A percentile compares a stretch with the other conserved stretches of the same genome.
phyloP scores from a whole-genome alignment of 2,888 invertebrate species.

The Tetragonisca angustula region DNA sequence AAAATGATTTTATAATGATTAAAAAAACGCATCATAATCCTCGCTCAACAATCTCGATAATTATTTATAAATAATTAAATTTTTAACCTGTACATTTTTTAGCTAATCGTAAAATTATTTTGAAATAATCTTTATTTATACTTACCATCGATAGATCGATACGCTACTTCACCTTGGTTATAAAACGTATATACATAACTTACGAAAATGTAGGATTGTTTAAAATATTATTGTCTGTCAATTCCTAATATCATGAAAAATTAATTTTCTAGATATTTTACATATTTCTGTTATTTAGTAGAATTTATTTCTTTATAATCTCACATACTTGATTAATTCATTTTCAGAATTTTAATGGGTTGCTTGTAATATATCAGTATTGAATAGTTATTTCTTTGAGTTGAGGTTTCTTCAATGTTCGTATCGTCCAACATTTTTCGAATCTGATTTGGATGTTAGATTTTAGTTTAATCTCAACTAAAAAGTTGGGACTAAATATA shows the following conservation, averaged over 20 bases:
- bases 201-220: too few species aligned
- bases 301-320: neutral
- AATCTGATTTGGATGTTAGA: neutral
- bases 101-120: neutral
- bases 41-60: too few species aligned
- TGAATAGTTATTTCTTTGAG: neutral
- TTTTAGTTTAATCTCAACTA: neutral
- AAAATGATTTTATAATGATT: neutral
- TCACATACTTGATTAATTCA: neutral
- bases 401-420: neutral
- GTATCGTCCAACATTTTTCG: neutral
- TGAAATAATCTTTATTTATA: constrained; percentile 12
- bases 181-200: too few species aligned
- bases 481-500: neutral
- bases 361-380: neutral
- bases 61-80: neutral
- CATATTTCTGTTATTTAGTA: neutral
- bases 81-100: neutral
- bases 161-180: neutral
- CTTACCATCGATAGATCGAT: constrained; percentile 21
- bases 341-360: neutral
- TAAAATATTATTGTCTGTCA: neutral
- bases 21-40: constrained; percentile 10
- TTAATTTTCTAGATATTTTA: neutral
- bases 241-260: neutral